Evolutionary conservation across 2,113 vertebrate species (phyloP), one percentile per base, ranked within the genome.

Genomic region (Bufo gargarizans): DNA sequence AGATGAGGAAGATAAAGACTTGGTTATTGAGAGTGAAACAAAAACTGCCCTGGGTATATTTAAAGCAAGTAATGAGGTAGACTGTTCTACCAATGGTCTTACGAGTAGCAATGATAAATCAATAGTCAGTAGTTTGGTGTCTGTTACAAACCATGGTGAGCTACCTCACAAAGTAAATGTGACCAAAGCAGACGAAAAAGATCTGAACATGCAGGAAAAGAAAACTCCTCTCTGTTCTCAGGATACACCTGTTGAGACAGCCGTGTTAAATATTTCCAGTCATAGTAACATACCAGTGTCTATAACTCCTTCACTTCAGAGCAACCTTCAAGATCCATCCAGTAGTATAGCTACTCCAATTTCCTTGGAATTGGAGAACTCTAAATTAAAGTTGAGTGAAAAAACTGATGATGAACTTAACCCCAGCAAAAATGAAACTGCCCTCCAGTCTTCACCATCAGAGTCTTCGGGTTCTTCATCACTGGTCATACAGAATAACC

Each of bases 1-100:
- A 49, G 93, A 95, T 77, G 95, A 96, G 3, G 95, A 96, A 3
- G 92, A 92, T 67, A 50, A 89, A 14, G 78, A 61, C 85, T 43
- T 79, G 10, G 79, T 10, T 53, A 81, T 58, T 50, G 20, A 49
- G n/a, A n/a, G 71, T 17, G 2, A 67, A 9, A 0, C 74, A 56
- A 77, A 80, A 17, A 22, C 1, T 4, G 1, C 22, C 8, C 9
- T 16, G 1, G 0, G 49, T 14, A 0, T 13, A 6, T 3, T 76
- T 79, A 59, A 12, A 0, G 9, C 89, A 63, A 79, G 74, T 13
- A n/a, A 20, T 65, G 19, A 72, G 14, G 50, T 89, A 4, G 89
- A 90, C n/a, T 77, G 61, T 0, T 0, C 4, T 59, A 88, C 87
- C 56, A 58, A 55, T 3, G 13, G 19, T 2, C 67, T 74, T 17